Base-by-base conservation (phyloP, 2,888 invertebrate species). In the Podabrus alpinus region DNA sequence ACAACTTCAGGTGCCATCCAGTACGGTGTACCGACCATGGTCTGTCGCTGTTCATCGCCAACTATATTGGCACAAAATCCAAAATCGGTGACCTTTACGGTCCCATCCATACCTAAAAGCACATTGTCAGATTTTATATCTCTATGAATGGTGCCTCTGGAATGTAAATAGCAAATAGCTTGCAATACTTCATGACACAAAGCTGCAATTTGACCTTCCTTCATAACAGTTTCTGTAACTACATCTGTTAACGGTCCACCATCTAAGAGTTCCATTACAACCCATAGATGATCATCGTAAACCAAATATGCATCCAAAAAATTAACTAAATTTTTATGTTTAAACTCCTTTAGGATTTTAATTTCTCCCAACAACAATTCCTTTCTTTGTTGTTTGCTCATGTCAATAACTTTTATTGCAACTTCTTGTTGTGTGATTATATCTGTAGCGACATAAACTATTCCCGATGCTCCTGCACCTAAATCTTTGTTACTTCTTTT, bases 101-200 rank as follows among this genome's bases (percentile, higher is more conserved):
- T 91, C 1, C 97, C 97, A 82, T 96, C 94, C 95, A 97, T 95
- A 15, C 97, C 97, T 2, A 98, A 90, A 2, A 98, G 89, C 13
- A 98, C 94, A 86, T 98, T 98, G 87, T 98, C 98, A n/a, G 97
- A 97, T 86, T 98, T 98, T 74, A 98, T 97, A 86, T 98, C 98
- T 78, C 98, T 91, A 86, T 97, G 97, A 80, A 97, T 97, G 59
- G 97, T 97, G 13, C 95, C 96, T 86, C 93, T 93, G 66, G 92
- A 92, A 87, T 98, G 97, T 13, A 98, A 89, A 88, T 97, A 99
- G 77, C 94, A 92, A 66, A 98, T 91, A 1, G 97, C 98, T 85
- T 94, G 92, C 4, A 98, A 88, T 62, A 95, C 94, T 88, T 98
- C 98, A 19, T 93, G 91, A 83, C 97, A 95, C 7, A 99, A 97